A percentile compares a stretch with the other conserved stretches of the same genome.
phyloP scores from a whole-genome alignment of 2,888 invertebrate species.

The Tetranychus truncatus region DNA sequence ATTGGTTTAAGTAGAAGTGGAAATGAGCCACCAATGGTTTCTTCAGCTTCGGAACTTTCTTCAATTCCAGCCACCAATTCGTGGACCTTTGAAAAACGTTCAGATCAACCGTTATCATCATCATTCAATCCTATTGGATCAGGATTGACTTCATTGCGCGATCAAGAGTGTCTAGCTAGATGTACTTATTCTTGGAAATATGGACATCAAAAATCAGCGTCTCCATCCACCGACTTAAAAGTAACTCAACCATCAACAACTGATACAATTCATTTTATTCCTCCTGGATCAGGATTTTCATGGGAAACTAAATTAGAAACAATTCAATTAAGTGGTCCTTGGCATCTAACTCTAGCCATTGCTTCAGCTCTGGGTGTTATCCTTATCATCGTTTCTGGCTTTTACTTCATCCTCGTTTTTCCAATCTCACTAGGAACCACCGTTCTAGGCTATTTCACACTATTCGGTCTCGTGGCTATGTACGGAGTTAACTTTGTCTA shows the following conservation, averaged over 20 bases:
- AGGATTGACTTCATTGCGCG: not conserved
- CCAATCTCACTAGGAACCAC: constrained; percentile 30
- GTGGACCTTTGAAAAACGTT: not conserved
- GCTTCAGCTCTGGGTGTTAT: constrained; percentile 3
- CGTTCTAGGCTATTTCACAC: constrained; percentile 35
- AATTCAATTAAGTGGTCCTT: not conserved
- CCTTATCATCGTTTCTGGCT: constrained; percentile 3
- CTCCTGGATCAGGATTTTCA: not conserved
- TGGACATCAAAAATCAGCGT: not conserved
- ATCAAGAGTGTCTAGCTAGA: constrained; percentile 6
- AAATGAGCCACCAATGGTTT: not conserved
- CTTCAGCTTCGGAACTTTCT: not conserved
- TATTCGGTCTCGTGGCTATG: constrained; percentile 34
- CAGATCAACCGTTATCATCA: not conserved
- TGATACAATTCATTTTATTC: not conserved
- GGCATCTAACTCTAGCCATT: constrained; percentile 6
- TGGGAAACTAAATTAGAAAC: not conserved
- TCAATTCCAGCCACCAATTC: not conserved
- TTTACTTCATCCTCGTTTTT: not conserved
- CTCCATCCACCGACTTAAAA: not conserved
- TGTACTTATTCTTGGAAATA: not conserved
- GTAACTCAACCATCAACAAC: not conserved
- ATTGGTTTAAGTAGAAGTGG: not conserved
- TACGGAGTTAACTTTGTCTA: constrained; percentile 35
- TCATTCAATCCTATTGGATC: not conserved